A percentile compares a stretch with the other conserved stretches of the same genome.
These are phyloP conservation scores for Argopecten irradians DNA, from an alignment of 1,140 invertebrate genomes.

Conservation along the genomic window DNA sequence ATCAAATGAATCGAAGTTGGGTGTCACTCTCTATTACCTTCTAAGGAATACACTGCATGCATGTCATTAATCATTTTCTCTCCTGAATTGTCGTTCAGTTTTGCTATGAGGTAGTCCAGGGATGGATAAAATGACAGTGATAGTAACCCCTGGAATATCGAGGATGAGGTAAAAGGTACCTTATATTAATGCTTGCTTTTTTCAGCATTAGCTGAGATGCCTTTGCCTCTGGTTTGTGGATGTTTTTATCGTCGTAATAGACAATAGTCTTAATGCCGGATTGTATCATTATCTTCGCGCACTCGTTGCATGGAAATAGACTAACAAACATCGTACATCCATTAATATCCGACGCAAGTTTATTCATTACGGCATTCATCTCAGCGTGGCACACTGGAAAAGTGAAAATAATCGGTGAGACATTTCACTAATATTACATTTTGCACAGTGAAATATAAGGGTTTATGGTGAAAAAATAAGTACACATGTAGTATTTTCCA, in stretches of 20 bases:
- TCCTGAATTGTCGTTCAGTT: too few relatives aligned
- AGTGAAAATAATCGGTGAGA: background rate
- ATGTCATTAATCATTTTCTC: too few relatives aligned
- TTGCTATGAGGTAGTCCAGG: too few relatives aligned
- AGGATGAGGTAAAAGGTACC: conserved; percentile 33
- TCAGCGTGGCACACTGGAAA: conserved; percentile 95
- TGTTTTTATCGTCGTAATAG: conserved; percentile 86
- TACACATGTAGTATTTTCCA: background rate
- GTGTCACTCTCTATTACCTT: too few relatives aligned
- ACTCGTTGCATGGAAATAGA: conserved; percentile 95
- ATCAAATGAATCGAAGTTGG: too few relatives aligned
- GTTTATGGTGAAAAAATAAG: background rate
- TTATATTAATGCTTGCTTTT: conserved; percentile 37
- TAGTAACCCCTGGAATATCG: too few relatives aligned
- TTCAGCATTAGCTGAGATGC: conserved; percentile 39
- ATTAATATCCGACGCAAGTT: conserved; percentile 85
- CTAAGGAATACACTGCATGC: too few relatives aligned
- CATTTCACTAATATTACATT: background rate
- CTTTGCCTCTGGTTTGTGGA: conserved; percentile 38
- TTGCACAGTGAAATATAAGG: background rate
- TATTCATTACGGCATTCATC: conserved; percentile 95
- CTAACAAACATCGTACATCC: conserved; percentile 89
- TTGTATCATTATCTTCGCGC: conserved; percentile 95
- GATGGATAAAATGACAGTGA: too few relatives aligned
- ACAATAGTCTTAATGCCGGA: conserved; percentile 86